phyloP scores from a whole-genome alignment of 2,888 invertebrate species.

The Eristalis tenax region DNA sequence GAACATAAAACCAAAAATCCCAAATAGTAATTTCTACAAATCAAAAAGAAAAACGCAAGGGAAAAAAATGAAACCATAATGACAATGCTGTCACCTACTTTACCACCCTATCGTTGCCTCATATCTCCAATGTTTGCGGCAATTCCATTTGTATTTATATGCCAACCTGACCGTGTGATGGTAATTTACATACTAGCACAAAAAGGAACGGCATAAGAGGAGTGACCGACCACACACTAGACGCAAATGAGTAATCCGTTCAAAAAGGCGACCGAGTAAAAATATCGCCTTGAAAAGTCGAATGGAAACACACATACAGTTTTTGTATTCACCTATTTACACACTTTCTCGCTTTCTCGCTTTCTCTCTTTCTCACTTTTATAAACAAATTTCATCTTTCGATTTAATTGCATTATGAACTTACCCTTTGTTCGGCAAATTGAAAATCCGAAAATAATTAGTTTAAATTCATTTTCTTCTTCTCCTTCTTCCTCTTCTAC shows the following conservation, averaged over 20 bases:
- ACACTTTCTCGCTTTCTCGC: not conserved
- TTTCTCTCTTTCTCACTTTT: not conserved
- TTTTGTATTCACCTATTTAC: too few species aligned
- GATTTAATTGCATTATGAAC: conserved; percentile 20
- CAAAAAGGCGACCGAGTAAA: not conserved
- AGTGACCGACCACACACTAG: conserved; percentile 50
- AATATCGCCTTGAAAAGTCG: conserved; percentile 13
- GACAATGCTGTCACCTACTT: conserved; percentile 21
- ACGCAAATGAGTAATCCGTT: conserved; percentile 55
- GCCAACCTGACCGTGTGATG: conserved; percentile 23
- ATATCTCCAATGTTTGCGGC: not conserved
- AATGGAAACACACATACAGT: too few species aligned
- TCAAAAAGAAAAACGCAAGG: conserved; percentile 25
- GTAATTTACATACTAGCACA: conserved; percentile 61
- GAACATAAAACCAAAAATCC: conserved; percentile 12
- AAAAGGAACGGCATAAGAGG: conserved; percentile 51
- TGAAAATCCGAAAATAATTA: not conserved
- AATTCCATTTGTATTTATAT: conserved; percentile 1
- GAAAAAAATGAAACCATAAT: conserved; percentile 36
- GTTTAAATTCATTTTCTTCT: not conserved
- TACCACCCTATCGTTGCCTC: conserved; percentile 13
- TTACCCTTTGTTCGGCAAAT: conserved; percentile 57
- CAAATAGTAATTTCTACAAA: not conserved
- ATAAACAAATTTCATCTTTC: not conserved
- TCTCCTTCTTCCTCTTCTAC: not conserved